Evolutionary conservation across 2,888 invertebrate genomes (phyloP).

Genomic region (Eupsilia transversa): DNA sequence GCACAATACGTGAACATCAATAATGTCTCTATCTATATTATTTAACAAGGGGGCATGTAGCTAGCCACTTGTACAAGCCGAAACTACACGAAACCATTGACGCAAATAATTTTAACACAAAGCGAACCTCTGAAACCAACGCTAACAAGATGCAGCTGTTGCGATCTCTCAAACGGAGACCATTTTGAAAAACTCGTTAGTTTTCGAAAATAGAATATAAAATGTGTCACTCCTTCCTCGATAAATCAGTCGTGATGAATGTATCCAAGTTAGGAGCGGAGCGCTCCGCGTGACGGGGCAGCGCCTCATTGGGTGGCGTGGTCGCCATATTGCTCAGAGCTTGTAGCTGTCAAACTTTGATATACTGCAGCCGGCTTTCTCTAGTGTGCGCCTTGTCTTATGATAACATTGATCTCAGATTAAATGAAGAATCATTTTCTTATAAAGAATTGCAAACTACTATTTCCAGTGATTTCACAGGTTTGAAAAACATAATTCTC

Average conservation of each 20-base stretch:
- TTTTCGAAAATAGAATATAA: constrained; percentile 90
- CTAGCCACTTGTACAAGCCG: constrained; percentile 71
- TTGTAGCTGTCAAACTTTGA: constrained; percentile 91
- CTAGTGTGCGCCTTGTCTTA: constrained; percentile 88
- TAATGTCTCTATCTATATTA: constrained; percentile 77
- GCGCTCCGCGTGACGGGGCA: constrained; percentile 87
- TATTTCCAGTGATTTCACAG: constrained; percentile 49
- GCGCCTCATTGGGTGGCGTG: constrained; percentile 89
- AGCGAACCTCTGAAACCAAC: constrained; percentile 81
- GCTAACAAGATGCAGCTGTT: constrained; percentile 90
- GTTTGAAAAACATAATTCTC: constrained; percentile 18
- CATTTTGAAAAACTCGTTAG: constrained; percentile 89
- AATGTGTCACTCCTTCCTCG: constrained; percentile 89
- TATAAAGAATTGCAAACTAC: constrained; percentile 67
- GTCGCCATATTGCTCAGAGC: constrained; percentile 90
- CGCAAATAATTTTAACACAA: constrained; percentile 88
- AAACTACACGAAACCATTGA: constrained; percentile 81
- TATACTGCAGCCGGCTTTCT: constrained; percentile 87
- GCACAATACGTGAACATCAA: constrained; percentile 80
- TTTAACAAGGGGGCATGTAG: constrained; percentile 75
- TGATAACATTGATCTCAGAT: constrained; percentile 83
- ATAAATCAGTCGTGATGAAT: constrained; percentile 90
- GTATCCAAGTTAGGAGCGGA: constrained; percentile 85
- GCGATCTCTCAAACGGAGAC: constrained; percentile 83
- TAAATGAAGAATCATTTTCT: constrained; percentile 77